Percentiles rank a stretch among this genome's conserved stretches.
phyloP scores from a whole-genome alignment of 2,113 vertebrate species.

The Ardeotis arabs region DNA sequence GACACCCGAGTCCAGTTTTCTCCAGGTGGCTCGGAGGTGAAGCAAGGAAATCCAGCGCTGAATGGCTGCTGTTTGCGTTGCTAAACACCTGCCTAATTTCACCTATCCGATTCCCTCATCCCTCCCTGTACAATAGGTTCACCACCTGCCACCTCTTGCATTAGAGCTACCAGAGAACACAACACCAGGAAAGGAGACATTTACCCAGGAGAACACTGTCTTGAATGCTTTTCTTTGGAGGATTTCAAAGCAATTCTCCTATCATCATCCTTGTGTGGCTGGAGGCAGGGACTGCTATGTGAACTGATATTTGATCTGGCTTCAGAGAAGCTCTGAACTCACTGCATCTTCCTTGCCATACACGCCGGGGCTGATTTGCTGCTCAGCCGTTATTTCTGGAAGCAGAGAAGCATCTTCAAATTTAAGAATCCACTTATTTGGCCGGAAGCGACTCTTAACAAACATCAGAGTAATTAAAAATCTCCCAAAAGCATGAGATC shows the following conservation, averaged over 20 bases:
- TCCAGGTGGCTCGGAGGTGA: background rate
- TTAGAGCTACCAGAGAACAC: background rate
- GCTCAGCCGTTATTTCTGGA: background rate
- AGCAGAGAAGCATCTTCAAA: background rate
- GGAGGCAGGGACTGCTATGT: background rate
- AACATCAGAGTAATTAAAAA: constrained; percentile 60
- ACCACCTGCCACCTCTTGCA: constrained; percentile 23
- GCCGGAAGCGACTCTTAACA: constrained; percentile 5
- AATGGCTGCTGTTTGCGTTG: background rate
- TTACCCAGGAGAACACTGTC: background rate
- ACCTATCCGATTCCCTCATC: background rate
- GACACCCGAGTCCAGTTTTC: background rate
- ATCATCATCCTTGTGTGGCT: background rate
- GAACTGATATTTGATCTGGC: constrained; percentile 48
- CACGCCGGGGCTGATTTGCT: background rate
- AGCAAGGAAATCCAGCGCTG: background rate
- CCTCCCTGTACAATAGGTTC: background rate
- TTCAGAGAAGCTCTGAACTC: constrained; percentile 29
- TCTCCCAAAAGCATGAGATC: background rate
- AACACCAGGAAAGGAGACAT: background rate
- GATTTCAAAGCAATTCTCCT: constrained; percentile 26
- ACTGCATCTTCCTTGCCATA: background rate
- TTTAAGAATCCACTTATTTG: background rate
- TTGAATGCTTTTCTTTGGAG: background rate
- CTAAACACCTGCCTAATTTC: constrained; percentile 43